Evolutionary conservation across 2,113 vertebrate genomes (phyloP).

Genomic region (Vicugna pacos): DNA sequence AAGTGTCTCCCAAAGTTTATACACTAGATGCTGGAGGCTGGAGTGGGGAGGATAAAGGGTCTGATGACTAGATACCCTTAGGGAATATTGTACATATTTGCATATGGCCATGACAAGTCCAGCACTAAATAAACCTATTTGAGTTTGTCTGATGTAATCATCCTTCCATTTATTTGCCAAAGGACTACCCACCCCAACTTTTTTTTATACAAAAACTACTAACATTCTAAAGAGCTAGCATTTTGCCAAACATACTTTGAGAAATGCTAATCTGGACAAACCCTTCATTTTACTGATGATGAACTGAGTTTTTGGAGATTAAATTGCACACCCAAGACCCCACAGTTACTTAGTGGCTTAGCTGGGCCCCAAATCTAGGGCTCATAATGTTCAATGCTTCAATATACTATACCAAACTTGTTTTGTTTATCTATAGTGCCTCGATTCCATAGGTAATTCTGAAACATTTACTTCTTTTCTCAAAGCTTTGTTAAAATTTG

Average conservation of each 20-base stretch:
- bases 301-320: not conserved
- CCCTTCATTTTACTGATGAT: not conserved
- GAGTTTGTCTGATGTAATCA: not conserved
- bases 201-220: slow-evolving; percentile 20
- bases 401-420: not conserved
- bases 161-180: slow-evolving; percentile 9
- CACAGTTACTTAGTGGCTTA: not conserved
- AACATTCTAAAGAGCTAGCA: not conserved
- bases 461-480: not conserved
- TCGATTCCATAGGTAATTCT: not conserved
- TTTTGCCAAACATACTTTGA: not conserved
- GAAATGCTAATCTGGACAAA: slow-evolving; percentile 12
- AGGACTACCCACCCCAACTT: not conserved
- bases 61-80: not conserved
- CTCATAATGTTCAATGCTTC: not conserved
- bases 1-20: slow-evolving; percentile 1
- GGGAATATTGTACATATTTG: not conserved
- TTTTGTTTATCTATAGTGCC: not conserved
- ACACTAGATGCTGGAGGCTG: not conserved
- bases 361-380: not conserved
- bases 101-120: not conserved
- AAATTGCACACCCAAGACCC: not conserved
- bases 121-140: not conserved
- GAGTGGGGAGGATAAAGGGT: not conserved
- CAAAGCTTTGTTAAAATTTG: not conserved